These are phyloP conservation scores for Acropora yongei DNA, from an alignment of 64 coral and sea anemone genomes.

Conservation along the genomic window DNA sequence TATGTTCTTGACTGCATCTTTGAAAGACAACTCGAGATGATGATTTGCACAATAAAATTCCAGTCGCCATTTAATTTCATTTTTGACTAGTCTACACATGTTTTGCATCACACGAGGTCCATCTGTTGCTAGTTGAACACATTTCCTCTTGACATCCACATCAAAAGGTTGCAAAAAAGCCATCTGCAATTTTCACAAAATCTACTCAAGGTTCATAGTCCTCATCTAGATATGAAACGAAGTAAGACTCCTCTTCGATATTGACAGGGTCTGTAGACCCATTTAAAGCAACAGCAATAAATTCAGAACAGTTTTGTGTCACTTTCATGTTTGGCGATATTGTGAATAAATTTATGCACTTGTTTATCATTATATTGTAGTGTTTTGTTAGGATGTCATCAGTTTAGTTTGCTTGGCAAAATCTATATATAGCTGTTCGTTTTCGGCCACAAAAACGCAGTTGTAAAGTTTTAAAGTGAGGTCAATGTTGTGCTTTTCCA, in stretches of 20 bases:
- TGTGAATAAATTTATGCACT: too few species aligned
- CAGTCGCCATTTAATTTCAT: slow-evolving; percentile 9
- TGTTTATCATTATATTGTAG: too few species aligned
- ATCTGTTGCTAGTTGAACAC: slow-evolving; percentile 16
- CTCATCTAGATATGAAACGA: slow-evolving; percentile 13
- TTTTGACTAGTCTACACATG: slow-evolving; percentile 12
- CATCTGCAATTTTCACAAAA: slow-evolving; percentile 9
- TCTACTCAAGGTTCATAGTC: background rate
- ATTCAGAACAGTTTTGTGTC: slow-evolving; percentile 1
- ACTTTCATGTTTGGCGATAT: background rate
- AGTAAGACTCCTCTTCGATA: background rate
- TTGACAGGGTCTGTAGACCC: slow-evolving; percentile 3
- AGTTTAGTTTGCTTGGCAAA: too few species aligned
- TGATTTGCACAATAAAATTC: slow-evolving; percentile 11
- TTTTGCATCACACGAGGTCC: background rate
- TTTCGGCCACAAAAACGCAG: background rate
- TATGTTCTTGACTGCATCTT: slow-evolving; percentile 1
- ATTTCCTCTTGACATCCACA: background rate
- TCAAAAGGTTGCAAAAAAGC: slow-evolving; percentile 16
- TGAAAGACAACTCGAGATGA: background rate
- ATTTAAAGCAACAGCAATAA: background rate
- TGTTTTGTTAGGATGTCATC: too few species aligned
- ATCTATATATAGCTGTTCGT: background rate
- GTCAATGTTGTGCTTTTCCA: background rate
- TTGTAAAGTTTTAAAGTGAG: slow-evolving; percentile 7